Evolutionary conservation across 2,113 vertebrate species (phyloP).

Genomic region (Macrotis lagotis): DNA sequence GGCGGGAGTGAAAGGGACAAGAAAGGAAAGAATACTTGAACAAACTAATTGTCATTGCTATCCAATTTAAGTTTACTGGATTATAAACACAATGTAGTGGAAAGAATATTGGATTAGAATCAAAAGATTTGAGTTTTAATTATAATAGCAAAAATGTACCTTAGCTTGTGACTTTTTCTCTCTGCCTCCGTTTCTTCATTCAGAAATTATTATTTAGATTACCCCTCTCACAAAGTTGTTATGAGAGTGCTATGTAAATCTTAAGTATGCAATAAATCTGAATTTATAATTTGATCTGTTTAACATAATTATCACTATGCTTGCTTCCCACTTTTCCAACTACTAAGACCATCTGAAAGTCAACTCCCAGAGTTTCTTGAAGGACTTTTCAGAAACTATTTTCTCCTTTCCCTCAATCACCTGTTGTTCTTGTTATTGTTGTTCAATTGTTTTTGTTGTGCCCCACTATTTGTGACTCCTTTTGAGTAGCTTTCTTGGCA

Average conservation of each 20-base stretch:
- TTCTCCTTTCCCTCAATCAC: background rate
- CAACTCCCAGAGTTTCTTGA: background rate
- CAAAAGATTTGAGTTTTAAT: no score
- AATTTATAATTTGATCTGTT: background rate
- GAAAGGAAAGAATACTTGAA: no score
- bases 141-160: no score
- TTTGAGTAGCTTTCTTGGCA: no score
- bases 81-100: no score
- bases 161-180: background rate
- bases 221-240: background rate
- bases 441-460: no score
- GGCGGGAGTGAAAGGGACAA: no score
- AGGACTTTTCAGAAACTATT: background rate
- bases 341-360: background rate
- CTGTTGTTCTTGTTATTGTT: background rate
- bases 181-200: background rate
- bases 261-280: background rate
- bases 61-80: no score
- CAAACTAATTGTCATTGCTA: no score
- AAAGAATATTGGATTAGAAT: no score
- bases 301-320: background rate
- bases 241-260: background rate
- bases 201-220: background rate
- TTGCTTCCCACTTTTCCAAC: background rate
- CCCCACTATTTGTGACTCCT: no score